Conservation (phyloP, 2,797 vertebrate genomes). For the Sandelia bainsii region DNA sequence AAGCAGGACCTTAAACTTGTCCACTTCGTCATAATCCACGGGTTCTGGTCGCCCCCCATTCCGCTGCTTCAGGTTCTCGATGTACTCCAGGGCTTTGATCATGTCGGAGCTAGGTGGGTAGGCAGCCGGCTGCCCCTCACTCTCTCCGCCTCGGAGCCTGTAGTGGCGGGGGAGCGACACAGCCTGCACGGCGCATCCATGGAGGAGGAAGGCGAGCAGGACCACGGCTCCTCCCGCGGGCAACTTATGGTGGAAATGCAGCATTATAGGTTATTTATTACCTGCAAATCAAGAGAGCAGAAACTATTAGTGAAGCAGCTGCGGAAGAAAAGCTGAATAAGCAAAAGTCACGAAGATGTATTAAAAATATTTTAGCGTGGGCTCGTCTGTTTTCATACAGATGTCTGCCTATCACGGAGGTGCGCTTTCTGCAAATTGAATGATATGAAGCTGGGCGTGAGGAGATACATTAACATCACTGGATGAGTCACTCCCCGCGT, state of each 20-base stretch:
- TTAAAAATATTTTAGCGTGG: not conserved
- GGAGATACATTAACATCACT: constrained; percentile 57
- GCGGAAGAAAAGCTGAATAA: not conserved
- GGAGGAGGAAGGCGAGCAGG: constrained; percentile 86
- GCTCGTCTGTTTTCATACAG: constrained; percentile 49
- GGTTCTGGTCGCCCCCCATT: constrained; percentile 81
- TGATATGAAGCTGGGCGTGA: constrained; percentile 48
- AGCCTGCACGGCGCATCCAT: constrained; percentile 83
- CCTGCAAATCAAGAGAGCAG: constrained; percentile 65
- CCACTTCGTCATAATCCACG: constrained; percentile 89
- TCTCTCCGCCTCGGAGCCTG: constrained; percentile 89
- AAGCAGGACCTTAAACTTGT: constrained; percentile 85
- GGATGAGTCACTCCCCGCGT: constrained; percentile 84
- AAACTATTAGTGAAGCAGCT: not conserved
- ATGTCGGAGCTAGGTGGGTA: constrained; percentile 92
- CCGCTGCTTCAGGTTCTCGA: constrained; percentile 95
- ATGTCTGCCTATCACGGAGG: constrained; percentile 28
- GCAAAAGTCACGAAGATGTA: not conserved
- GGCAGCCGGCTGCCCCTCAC: constrained; percentile 82
- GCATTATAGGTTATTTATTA: constrained; percentile 80
- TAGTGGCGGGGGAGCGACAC: constrained; percentile 91
- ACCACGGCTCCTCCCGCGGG: constrained; percentile 81
- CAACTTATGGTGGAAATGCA: constrained; percentile 84
- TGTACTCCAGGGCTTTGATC: constrained; percentile 97
- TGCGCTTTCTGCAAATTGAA: constrained; percentile 52